phyloP scores from a whole-genome alignment of 2,113 vertebrate genomes.

The Microcebus griseorufus region DNA sequence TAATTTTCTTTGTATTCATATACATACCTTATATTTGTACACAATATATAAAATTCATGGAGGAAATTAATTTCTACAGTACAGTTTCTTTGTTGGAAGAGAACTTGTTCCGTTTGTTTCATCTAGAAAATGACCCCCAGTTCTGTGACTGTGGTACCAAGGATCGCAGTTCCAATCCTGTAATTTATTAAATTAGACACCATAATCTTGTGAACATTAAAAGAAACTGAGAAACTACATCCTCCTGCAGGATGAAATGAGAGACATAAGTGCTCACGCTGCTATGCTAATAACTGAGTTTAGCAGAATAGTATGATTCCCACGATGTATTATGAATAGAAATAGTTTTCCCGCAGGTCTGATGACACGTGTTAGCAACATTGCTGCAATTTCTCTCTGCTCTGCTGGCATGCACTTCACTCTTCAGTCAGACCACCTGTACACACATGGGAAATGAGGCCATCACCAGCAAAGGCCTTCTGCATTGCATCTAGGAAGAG shows the following conservation, averaged over 20 bases:
- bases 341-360: neutral
- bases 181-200: slow-evolving; percentile 75
- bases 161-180: slow-evolving; percentile 66
- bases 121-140: slow-evolving; percentile 72
- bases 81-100: slow-evolving; percentile 79
- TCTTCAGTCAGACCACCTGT: neutral
- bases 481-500: neutral
- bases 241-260: slow-evolving; percentile 67
- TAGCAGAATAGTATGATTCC: slow-evolving; percentile 43
- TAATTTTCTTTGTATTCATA: slow-evolving; percentile 61
- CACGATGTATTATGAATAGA: slow-evolving; percentile 29
- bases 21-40: slow-evolving; percentile 80
- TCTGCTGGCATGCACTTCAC: neutral
- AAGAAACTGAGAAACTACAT: slow-evolving; percentile 68
- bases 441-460: neutral
- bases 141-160: slow-evolving; percentile 71
- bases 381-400: slow-evolving; percentile 10
- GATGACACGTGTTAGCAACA: slow-evolving; percentile 17
- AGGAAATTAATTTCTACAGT: slow-evolving; percentile 77
- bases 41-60: slow-evolving; percentile 79
- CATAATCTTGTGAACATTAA: slow-evolving; percentile 69
- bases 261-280: slow-evolving; percentile 58
- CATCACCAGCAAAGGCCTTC: neutral
- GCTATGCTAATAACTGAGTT: slow-evolving; percentile 54
- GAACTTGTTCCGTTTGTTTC: slow-evolving; percentile 72